Evolutionary conservation across 2,888 invertebrate genomes (phyloP), one percentile per base, ranked within the genome.

Genomic region (Uloborus plumipes): DNA sequence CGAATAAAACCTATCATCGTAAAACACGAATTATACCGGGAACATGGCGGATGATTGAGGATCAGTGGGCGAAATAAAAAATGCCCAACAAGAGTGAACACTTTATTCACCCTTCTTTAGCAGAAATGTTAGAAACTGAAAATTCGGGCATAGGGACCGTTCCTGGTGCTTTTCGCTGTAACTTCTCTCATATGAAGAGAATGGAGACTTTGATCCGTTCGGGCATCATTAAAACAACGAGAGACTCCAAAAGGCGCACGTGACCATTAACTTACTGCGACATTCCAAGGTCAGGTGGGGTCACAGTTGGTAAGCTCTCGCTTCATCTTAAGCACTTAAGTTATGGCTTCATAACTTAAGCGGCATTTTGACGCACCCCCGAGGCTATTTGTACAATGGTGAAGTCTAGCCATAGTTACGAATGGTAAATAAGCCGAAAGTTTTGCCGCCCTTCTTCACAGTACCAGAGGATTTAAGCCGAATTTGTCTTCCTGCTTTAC

Each of bases 251-350:
- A 74, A 78, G 47, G 53, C 59, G 64, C 78, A 78, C 71, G 78
- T 78, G 78, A 78, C 78, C 71, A 78, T 71, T 64, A 78, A 78
- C 70, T 78, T 78, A 64, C 59, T 78, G 71, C 71, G 78, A 78
- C 78, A 78, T 49, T 65, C 65, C 49, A 65, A 75, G 74, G 75
- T 80, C 80, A 80, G 55, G 6, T 15, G 64, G 65, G 81, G 81
- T 81, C 81, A 80, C 39, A 26, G 47, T 2, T 66, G 66, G 70
- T 65, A 65, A 67, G 59, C 51, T 75, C 66, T 58, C 55, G 65
- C 65, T 59, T 64, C 64, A 65, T 71, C 70, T 81, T 81, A 81
- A 75, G 75, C 70, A 49, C 71, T 50, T 81, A 71, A 81, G 81
- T 81, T 81, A 81, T 75, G 49, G 69, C 74, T 58, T 70, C 75